These are phyloP conservation scores for Pyrgus malvae DNA, from an alignment of 2,888 invertebrate genomes.

Conservation along the genomic window DNA sequence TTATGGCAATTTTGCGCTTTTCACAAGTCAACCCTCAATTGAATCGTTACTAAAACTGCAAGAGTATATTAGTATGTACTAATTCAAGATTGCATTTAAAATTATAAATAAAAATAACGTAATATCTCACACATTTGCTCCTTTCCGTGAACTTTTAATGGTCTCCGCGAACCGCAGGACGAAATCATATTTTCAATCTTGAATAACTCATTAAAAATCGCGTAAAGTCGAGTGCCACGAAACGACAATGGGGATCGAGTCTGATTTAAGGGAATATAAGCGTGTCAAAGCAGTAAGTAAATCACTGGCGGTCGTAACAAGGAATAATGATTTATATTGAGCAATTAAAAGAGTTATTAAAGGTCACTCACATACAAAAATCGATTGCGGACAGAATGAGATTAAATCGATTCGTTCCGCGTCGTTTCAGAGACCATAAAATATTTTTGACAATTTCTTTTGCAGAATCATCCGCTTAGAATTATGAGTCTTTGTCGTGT, in stretches of 20 bases:
- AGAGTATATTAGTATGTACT: too few relatives aligned
- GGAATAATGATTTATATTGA: conserved; percentile 73
- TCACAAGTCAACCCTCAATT: too few relatives aligned
- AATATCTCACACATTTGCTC: neutral
- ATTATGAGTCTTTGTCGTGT: conserved; percentile 58
- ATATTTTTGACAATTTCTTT: conserved; percentile 70
- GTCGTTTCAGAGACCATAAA: conserved; percentile 60
- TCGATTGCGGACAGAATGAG: conserved; percentile 53
- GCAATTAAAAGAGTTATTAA: conserved; percentile 76
- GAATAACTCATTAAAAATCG: conserved; percentile 70
- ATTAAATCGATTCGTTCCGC: conserved; percentile 70
- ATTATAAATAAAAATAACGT: too few relatives aligned
- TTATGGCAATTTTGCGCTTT: too few relatives aligned
- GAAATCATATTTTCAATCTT: conserved; percentile 50
- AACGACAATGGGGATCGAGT: conserved; percentile 64
- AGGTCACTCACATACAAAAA: conserved; percentile 44
- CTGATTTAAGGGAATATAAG: conserved; percentile 66
- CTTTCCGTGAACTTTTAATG: conserved; percentile 18
- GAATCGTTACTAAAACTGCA: too few relatives aligned
- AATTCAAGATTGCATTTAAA: too few relatives aligned
- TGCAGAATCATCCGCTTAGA: conserved; percentile 52
- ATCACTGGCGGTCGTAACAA: conserved; percentile 71
- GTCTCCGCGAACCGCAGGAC: conserved; percentile 27
- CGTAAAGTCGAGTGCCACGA: conserved; percentile 56
- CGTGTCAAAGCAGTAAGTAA: conserved; percentile 77